phyloP scores from a whole-genome alignment of 2,888 invertebrate species.

The Phengaris alcon region DNA sequence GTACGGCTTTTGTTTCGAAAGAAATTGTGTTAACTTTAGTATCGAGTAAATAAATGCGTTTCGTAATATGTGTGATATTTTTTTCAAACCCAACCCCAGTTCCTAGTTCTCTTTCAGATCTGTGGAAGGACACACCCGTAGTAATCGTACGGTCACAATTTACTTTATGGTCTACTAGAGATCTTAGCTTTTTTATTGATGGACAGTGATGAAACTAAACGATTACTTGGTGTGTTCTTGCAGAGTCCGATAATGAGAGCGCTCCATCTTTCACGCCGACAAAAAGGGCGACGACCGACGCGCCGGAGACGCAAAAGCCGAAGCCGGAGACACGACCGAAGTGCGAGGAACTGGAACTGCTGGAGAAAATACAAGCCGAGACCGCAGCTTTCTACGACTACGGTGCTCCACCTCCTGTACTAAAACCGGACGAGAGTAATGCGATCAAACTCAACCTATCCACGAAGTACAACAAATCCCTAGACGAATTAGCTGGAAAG shows the following conservation, averaged over 20 bases:
- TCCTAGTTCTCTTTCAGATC: slow-evolving; percentile 66
- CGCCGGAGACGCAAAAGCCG: slow-evolving; percentile 42
- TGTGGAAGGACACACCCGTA: slow-evolving; percentile 66
- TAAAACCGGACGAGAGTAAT: slow-evolving; percentile 50
- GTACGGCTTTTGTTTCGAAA: slow-evolving; percentile 76
- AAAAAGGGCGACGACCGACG: slow-evolving; percentile 62
- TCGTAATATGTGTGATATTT: slow-evolving; percentile 78
- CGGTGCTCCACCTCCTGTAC: slow-evolving; percentile 59
- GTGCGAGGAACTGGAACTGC: slow-evolving; percentile 83
- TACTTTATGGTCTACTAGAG: neutral
- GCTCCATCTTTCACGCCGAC: slow-evolving; percentile 81
- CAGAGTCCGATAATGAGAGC: slow-evolving; percentile 89
- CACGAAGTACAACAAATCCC: slow-evolving; percentile 66
- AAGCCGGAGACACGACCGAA: slow-evolving; percentile 68
- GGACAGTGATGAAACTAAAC: slow-evolving; percentile 50
- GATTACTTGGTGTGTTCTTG: slow-evolving; percentile 82
- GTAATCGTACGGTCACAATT: slow-evolving; percentile 43
- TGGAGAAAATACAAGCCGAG: slow-evolving; percentile 85
- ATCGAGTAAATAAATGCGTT: slow-evolving; percentile 77
- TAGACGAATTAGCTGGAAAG: slow-evolving; percentile 74
- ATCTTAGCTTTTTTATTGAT: slow-evolving; percentile 28
- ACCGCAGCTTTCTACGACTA: slow-evolving; percentile 86
- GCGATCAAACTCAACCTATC: slow-evolving; percentile 53
- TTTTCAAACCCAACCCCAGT: slow-evolving; percentile 66
- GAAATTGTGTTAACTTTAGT: slow-evolving; percentile 75